These are phyloP conservation scores for Eupithecia inturbata DNA, from an alignment of 2,888 invertebrate species.

Conservation along the genomic window DNA sequence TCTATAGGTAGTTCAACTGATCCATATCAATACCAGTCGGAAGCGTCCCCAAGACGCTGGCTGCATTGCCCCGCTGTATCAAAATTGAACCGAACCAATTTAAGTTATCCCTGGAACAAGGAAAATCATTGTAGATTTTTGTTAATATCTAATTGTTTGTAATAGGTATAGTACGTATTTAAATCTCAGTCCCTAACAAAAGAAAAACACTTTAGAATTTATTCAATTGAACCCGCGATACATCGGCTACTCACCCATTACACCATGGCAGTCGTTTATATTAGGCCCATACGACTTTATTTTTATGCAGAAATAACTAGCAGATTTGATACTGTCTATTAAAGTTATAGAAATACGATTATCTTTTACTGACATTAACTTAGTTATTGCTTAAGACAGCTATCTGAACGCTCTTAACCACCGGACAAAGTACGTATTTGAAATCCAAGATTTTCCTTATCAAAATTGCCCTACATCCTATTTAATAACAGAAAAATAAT, in stretches of 20 bases:
- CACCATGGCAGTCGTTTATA: background rate
- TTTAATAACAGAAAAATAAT: background rate
- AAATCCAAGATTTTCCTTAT: background rate
- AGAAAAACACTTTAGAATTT: background rate
- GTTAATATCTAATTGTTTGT: background rate
- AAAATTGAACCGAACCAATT: background rate
- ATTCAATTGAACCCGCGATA: background rate
- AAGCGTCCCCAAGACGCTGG: too few relatives aligned
- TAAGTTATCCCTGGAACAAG: background rate
- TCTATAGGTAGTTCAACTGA: too few relatives aligned
- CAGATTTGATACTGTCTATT: too few relatives aligned
- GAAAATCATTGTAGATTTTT: background rate
- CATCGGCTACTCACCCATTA: background rate
- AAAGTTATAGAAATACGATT: background rate
- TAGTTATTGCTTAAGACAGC: background rate
- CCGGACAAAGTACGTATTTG: background rate
- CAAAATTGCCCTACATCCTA: background rate
- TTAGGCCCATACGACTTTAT: background rate
- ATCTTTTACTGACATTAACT: background rate
- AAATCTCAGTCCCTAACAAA: background rate
- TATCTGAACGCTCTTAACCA: background rate
- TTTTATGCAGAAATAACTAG: background rate
- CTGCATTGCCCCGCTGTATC: too few relatives aligned
- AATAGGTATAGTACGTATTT: too few relatives aligned
- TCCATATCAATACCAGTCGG: too few relatives aligned